Conservation (phyloP, 2,888 invertebrate species). For the Chaitophorus viminalis region DNA sequence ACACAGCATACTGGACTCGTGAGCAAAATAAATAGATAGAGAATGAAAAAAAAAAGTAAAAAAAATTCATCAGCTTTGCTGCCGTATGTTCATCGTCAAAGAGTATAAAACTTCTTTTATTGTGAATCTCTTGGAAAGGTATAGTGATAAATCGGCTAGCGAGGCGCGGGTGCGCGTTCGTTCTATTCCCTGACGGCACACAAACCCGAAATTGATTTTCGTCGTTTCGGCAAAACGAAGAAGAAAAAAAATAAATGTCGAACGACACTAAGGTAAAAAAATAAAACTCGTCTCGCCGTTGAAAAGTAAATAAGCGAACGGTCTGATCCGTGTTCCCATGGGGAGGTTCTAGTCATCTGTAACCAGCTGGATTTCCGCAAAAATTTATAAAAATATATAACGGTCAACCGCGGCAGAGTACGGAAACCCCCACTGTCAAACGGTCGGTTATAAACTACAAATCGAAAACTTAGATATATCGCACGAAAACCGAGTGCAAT, state of each 20-base stretch:
- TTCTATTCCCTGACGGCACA: constrained; percentile 53
- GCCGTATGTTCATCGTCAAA: constrained; percentile 38
- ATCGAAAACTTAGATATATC: neutral
- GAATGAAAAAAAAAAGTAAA: constrained; percentile 1
- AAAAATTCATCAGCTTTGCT: constrained; percentile 22
- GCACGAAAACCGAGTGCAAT: too few species aligned
- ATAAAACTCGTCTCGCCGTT: constrained; percentile 31
- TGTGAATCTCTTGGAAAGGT: constrained; percentile 12
- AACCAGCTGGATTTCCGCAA: constrained; percentile 9
- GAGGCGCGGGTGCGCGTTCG: constrained; percentile 1
- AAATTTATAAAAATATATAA: constrained; percentile 19
- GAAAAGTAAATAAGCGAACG: constrained; percentile 51
- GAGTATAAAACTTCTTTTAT: constrained; percentile 52
- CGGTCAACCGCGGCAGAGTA: neutral
- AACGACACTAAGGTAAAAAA: constrained; percentile 22
- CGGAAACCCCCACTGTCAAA: too few species aligned
- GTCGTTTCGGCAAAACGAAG: constrained; percentile 52
- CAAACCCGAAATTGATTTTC: constrained; percentile 60
- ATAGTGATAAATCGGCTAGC: constrained; percentile 54
- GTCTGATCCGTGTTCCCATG: constrained; percentile 20
- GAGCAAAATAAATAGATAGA: constrained; percentile 16
- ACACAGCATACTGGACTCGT: neutral
- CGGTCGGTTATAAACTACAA: neutral
- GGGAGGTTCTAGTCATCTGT: constrained; percentile 32
- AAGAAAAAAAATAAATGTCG: constrained; percentile 49